Percentiles rank a stretch among this genome's conserved stretches.
Conservation (phyloP, 2,888 invertebrate species). For the Drosophila nr. medialis region DNA sequence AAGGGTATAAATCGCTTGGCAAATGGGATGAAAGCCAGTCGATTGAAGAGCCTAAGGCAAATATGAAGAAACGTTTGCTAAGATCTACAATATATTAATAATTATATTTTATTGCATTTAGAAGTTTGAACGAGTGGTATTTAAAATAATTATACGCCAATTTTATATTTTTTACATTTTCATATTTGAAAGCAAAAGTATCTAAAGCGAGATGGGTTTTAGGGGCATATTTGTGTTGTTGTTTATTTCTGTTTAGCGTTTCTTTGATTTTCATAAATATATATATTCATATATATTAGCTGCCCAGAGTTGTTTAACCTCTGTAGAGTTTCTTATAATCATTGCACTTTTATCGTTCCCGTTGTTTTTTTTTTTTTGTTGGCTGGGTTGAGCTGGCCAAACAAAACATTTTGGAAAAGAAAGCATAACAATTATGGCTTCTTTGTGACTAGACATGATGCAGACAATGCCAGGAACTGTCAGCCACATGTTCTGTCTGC, state of each 20-base stretch:
- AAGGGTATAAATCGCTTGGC: not conserved
- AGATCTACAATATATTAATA: not conserved
- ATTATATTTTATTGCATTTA: not conserved
- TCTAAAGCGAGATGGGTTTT: not conserved
- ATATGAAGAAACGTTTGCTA: not conserved
- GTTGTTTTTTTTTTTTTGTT: conserved; percentile 3
- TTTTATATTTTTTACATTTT: not conserved
- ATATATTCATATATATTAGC: not conserved
- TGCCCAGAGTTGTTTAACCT: conserved; percentile 22
- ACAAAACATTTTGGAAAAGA: conserved; percentile 50
- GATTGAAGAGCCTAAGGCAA: conserved; percentile 1
- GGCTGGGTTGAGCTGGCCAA: conserved; percentile 40
- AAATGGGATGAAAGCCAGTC: not conserved
- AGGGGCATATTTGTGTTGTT: not conserved
- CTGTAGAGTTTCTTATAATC: conserved; percentile 54
- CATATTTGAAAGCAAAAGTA: not conserved
- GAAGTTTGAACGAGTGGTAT: not conserved
- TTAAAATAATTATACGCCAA: not conserved
- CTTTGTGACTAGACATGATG: conserved; percentile 55
- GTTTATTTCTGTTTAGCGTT: not conserved
- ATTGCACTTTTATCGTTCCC: conserved; percentile 25
- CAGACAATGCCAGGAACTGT: conserved; percentile 65
- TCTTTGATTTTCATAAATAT: not conserved
- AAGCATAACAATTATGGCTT: conserved; percentile 41
- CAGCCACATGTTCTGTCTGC: conserved; percentile 43